These are phyloP conservation scores for Ophion ventricosus DNA, from an alignment of 2,888 invertebrate species.

Conservation along the genomic window DNA sequence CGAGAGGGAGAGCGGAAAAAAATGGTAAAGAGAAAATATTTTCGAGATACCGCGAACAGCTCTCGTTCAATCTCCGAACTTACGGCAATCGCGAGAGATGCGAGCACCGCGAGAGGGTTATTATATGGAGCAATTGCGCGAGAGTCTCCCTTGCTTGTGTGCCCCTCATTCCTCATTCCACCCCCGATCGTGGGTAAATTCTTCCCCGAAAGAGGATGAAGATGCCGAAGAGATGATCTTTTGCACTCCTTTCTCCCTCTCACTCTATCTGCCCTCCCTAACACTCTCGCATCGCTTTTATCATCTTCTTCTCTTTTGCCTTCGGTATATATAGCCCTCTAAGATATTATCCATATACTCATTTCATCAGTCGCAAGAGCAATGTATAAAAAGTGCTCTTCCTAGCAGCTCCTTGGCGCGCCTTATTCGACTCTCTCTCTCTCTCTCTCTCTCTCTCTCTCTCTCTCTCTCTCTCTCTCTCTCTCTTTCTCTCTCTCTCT, in stretches of 20 bases:
- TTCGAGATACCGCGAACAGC: slow-evolving; percentile 38
- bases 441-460: too few relatives aligned
- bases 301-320: not conserved
- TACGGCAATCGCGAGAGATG: slow-evolving; percentile 41
- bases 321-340: slow-evolving; percentile 3
- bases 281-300: slow-evolving; percentile 11
- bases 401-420: not conserved
- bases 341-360: slow-evolving; percentile 57
- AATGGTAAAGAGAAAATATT: slow-evolving; percentile 19
- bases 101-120: slow-evolving; percentile 66
- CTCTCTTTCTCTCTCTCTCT: not conserved
- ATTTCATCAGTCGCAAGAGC: slow-evolving; percentile 44
- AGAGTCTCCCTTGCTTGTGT: slow-evolving; percentile 50
- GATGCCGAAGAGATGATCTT: slow-evolving; percentile 59
- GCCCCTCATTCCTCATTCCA: slow-evolving; percentile 45
- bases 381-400: slow-evolving; percentile 36
- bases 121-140: slow-evolving; percentile 71
- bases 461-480: too few relatives aligned
- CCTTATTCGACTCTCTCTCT: not conserved
- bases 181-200: slow-evolving; percentile 70
- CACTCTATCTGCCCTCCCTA: not conserved
- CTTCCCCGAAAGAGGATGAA: slow-evolving; percentile 70
- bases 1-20: slow-evolving; percentile 60
- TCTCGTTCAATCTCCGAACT: slow-evolving; percentile 66
- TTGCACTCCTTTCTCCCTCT: not conserved